Evolutionary conservation across 1,140 invertebrate genomes (phyloP).

Genomic region (Trachymyrmex cornetzi): DNA sequence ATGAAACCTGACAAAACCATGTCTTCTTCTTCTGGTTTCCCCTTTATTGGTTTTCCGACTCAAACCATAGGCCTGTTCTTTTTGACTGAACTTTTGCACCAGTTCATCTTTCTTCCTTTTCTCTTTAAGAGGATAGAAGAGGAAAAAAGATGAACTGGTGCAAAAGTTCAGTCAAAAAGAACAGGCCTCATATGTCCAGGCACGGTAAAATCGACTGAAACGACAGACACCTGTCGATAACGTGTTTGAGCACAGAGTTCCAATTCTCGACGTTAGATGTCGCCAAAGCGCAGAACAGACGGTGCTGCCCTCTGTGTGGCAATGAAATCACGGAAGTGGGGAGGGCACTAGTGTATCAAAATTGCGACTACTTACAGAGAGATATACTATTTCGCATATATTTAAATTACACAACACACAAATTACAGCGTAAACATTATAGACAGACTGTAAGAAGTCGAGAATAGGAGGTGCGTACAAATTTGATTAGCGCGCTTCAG

Average conservation of each 20-base stretch:
- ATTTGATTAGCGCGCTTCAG: constrained; percentile 61
- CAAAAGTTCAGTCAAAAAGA: too few relatives aligned
- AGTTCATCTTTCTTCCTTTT: too few relatives aligned
- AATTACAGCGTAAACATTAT: constrained; percentile 76
- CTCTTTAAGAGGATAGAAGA: too few relatives aligned
- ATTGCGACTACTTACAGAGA: constrained; percentile 40
- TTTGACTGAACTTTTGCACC: too few relatives aligned
- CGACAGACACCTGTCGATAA: not conserved
- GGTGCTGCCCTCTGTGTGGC: not conserved
- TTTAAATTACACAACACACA: constrained; percentile 78
- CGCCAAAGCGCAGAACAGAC: not conserved
- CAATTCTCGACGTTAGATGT: not conserved
- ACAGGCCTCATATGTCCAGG: too few relatives aligned
- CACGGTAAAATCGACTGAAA: too few relatives aligned
- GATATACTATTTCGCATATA: constrained; percentile 68
- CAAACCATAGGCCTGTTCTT: too few relatives aligned
- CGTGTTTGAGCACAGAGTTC: not conserved
- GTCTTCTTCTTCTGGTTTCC: too few relatives aligned
- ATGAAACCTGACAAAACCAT: not conserved
- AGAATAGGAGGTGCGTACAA: constrained; percentile 66
- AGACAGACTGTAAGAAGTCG: constrained; percentile 70
- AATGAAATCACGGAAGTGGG: too few relatives aligned
- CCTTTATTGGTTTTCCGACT: too few relatives aligned
- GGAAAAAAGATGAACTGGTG: too few relatives aligned
- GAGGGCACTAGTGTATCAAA: not conserved